phyloP scores from a whole-genome alignment of 1,140 invertebrate species.

The Plodia interpunctella region DNA sequence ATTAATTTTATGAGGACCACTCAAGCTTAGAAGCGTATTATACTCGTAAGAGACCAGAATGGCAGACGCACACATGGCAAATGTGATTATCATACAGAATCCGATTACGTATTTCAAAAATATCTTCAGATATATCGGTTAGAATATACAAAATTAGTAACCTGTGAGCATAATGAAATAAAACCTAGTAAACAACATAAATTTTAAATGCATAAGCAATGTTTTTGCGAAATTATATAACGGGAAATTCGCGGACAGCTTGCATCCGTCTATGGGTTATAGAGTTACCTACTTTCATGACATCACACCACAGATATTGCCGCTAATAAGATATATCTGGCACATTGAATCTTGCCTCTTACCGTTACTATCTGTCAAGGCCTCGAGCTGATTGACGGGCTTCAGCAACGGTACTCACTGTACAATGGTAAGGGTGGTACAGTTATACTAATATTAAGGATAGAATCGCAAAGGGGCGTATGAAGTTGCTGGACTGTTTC shows the following conservation, averaged over 20 bases:
- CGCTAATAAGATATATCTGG: conserved; percentile 4
- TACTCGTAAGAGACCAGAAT: too few relatives aligned
- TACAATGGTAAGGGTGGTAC: conserved; percentile 34
- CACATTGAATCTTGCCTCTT: conserved; percentile 28
- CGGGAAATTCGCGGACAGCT: background rate
- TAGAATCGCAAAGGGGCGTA: conserved; percentile 3
- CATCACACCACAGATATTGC: conserved; percentile 2
- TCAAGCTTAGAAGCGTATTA: too few relatives aligned
- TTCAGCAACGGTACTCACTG: conserved; percentile 44
- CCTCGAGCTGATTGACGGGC: conserved; percentile 55
- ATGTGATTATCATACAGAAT: too few relatives aligned
- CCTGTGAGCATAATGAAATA: too few relatives aligned
- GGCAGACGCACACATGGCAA: too few relatives aligned
- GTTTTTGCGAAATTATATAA: background rate
- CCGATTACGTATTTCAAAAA: too few relatives aligned
- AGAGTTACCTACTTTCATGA: background rate
- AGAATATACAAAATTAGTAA: too few relatives aligned
- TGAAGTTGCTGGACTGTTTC: background rate
- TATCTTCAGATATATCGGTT: too few relatives aligned
- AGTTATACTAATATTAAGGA: conserved; percentile 9
- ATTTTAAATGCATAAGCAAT: background rate
- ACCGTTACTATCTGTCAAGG: conserved; percentile 57
- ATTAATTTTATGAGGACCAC: too few relatives aligned
- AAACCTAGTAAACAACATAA: too few relatives aligned
- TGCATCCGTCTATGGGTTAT: background rate